Base-by-base conservation (phyloP, 2,113 vertebrate species). In the Rhabdomys dilectus region DNA sequence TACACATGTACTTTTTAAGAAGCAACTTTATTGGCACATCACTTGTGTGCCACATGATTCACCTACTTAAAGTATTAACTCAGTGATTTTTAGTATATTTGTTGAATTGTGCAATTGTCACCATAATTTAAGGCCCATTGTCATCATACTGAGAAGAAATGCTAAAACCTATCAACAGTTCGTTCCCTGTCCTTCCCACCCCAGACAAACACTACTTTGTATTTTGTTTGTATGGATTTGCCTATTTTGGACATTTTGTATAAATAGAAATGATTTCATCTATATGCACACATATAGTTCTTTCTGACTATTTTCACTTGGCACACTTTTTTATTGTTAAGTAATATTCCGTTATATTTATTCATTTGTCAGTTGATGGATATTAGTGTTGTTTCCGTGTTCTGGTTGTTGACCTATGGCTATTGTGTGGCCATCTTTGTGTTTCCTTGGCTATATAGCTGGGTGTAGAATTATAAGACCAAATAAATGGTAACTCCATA, bases 11-110 rank as follows among this genome's bases (percentile, higher is more conserved):
- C 26, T 81, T 58, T 56, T 81, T 58, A n/a, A 81, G 56, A 81
- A 81, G 88, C 29, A 90, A n/a, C 51, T 92, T 94, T 78, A 72
- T 66, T 92, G 91, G 81, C 80, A 76, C 15, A 45, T 68, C 92
- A 72, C 82, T 95, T 88, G 92, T 85, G 34, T 29, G 36, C 53
- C 70, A 53, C 62, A 66, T 6, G 92, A 8, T 88, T 62, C n/a
- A 84, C 81, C 56, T 62, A 84, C 16, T 84, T 82, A 60, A 82
- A 42, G 56, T 84, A 84, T 39, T 62, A 62, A 36, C 42, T 84
- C n/a, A 24, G 56, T 60, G 81, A 7, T 2, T 42, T 82, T 84
- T 62, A 39, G 56, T 84, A 15, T 82, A 62, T 84, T 84, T 62
- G 56, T 84, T 62, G 81, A 39, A 39, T 76, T 82, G 53, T 95